Base-by-base conservation (phyloP, 2,888 invertebrate genomes). In the Eledone cirrhosa region DNA sequence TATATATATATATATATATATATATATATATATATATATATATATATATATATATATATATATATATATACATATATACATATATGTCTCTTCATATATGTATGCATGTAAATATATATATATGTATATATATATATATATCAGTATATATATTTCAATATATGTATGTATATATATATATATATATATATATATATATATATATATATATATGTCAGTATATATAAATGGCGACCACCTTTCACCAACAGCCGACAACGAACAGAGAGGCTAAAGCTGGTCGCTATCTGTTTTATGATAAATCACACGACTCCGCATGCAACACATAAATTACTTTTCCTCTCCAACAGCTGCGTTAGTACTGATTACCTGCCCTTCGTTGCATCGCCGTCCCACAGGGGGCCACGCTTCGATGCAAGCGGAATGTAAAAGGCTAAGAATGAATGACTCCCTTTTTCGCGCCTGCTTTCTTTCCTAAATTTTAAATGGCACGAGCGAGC, bases 351-450 rank as follows among this genome's bases (percentile, higher is more conserved):
- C 72, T 72, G 72, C n/a, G 72, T 41, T 41, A n/a, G 41, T 33
- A 19, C 72, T 72, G 72, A 72, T 72, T 72, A 31, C 72, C 72
- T 72, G 33, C 72, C 72, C 72, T 72, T 72, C 22, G 72, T 72
- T 72, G 31, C 72, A 33, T 41, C 72, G 24, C 72, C 72, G 72
- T 72, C 72, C 72, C 33, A 31, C 41, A 72, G 72, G 41, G 41
- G 41, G 72, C 29, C 72, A 72, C 72, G 72, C 72, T 72, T 72
- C 22, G 72, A 22, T 72, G 72, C n/a, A 72, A 72, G 41, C 72
- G 41, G 72, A 72, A 72, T 72, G 41, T 72, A 72, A 72, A n/a
- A 41, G 72, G 41, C 41, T 41, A 41, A 41, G 41, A 11, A n/a
- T n/a, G n/a, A n/a, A n/a, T n/a, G n/a, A n/a, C n/a, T n/a, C n/a